Base-by-base conservation (phyloP, 2,888 invertebrate genomes). In the Amphipyra berbera region DNA sequence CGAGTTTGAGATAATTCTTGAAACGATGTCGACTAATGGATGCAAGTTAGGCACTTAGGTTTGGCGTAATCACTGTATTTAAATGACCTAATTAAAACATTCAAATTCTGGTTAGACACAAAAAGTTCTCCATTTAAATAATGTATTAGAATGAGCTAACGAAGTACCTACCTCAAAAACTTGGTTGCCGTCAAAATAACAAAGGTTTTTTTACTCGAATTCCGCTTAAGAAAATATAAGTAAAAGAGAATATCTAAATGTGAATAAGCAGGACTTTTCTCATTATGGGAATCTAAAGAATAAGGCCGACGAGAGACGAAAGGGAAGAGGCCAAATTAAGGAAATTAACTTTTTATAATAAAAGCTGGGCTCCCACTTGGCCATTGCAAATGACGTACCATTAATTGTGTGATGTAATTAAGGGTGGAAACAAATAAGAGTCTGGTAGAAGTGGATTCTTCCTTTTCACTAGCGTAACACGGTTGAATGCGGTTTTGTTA, bases 311-410 rank as follows among this genome's bases (percentile, higher is more conserved):
- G 10, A 30, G 30, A 30, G 37, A 12, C 37, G 82, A 86, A 89
- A 87, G 85, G 87, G 81, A 85, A 86, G 87, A 85, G 83, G 82
- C 83, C 86, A 90, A 92, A 92, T 93, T 93, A 92, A 88, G 90
- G 89, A 91, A 93, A 92, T 93, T 92, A 92, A 90, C 91, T 92
- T 93, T 92, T 92, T 89, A 86, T 85, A 83, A 88, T 87, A 88
- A 87, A 87, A 88, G 82, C 82, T 62, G 71, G 76, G 82, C 76
- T 81, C 81, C 84, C 81, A 78, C 82, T 80, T 78, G 80, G 83
- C 83, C 79, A 81, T 88, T 93, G 90, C 89, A 89, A 92, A 92
- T 88, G 92, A 90, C 91, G 88, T 86, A 64, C 83, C 89, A 93
- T 93, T 92, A 91, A 91, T 90, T 90, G 88, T 86, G 83, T 82